Conservation (phyloP, 2,797 vertebrate genomes). For the Limosa lapponica region DNA sequence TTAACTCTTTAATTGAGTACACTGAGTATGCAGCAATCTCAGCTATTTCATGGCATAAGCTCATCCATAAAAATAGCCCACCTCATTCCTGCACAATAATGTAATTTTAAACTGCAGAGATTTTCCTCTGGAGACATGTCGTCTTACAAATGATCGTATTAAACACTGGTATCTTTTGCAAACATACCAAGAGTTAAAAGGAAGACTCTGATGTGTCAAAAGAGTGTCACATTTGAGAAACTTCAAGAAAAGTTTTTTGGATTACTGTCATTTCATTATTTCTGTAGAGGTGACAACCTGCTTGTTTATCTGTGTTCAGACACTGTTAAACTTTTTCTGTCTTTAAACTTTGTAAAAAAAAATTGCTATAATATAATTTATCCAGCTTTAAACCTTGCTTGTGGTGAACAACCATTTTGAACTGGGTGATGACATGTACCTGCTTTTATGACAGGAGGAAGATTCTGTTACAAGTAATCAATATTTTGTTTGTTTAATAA, state of each 20-base stretch:
- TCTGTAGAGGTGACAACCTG: not conserved
- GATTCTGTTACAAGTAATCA: slow-evolving; percentile 19
- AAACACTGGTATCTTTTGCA: not conserved
- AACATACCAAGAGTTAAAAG: not conserved
- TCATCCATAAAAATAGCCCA: slow-evolving; percentile 22
- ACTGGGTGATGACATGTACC: not conserved
- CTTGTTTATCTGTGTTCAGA: not conserved
- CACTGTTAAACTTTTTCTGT: not conserved
- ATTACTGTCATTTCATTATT: not conserved
- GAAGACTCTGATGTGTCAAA: not conserved
- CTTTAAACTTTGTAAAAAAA: not conserved
- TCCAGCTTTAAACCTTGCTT: not conserved
- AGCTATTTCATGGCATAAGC: slow-evolving; percentile 33
- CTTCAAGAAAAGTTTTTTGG: not conserved
- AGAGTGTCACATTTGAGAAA: not conserved
- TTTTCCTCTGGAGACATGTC: not conserved
- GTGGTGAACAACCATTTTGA: not conserved
- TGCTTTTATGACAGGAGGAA: not conserved
- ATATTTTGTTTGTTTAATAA: slow-evolving; percentile 35
- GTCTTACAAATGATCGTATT: not conserved
- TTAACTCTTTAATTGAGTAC: slow-evolving; percentile 33
- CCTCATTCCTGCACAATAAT: not conserved
- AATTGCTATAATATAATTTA: not conserved
- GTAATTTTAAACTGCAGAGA: not conserved
- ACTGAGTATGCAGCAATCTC: not conserved